Base-by-base conservation (phyloP, 1,140 invertebrate species). In the Venturia canescens region DNA sequence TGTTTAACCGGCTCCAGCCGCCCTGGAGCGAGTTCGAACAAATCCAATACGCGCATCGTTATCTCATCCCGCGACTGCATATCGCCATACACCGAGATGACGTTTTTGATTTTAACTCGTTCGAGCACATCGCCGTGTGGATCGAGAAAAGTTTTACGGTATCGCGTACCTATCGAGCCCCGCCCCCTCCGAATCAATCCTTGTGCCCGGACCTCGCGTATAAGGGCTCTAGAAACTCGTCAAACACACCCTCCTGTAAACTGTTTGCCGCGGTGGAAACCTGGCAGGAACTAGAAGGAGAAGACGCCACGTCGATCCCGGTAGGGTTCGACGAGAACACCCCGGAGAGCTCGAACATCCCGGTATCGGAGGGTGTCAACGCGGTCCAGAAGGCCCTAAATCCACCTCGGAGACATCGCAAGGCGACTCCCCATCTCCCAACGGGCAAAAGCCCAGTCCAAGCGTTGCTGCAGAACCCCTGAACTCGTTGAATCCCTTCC, bases 41-140 rank as follows among this genome's bases (percentile, higher is more conserved):
- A 27, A 15, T 83, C 0, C 69, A 83, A 7, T 80, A 69, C 48
- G 82, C 84, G 0, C 80, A 82, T 72, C 74, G 78, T 11, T 83
- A 83, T 38, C 48, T 84, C 69, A 60, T 80, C 13, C 82, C 84
- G 1, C 23, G 70, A 21, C 34, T 83, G 1, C 78, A 75, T 16
- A 23, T 82, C 1, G 29, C 57, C 16, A 80, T 84, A 23, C 78
- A 29, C 11, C 44, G 21, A 7, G 74, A 84, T 29, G 66, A 80
- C 38, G 53, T 27, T 26, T 13, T 11, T 15, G 70, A 63, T 48
- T 83, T 78, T 48, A 67, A 80, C 26, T 70, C 78, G 5, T 34
- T 84, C 0, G 80, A 82, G 44, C 16, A 23, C 3, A 15, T 83
- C 4, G 80, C 82, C 1, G 21, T 69, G 0, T 7, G 79, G 11